Evolutionary conservation across 2,888 invertebrate genomes (phyloP), one percentile per base, ranked within the genome.

Genomic region (Ophion costatus): DNA sequence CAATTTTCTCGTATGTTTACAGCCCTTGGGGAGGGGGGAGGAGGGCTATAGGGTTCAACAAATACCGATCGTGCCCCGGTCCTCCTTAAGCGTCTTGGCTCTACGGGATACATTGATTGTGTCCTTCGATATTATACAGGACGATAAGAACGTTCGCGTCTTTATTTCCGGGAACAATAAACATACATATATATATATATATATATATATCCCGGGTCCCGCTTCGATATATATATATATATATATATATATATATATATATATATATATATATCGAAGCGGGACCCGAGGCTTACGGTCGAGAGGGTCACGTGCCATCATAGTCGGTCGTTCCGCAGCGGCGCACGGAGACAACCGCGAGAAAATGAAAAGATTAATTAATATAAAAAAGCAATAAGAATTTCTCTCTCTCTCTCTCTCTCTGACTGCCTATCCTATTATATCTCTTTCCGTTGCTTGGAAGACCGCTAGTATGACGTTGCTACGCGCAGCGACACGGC

Each of bases 231-330:
- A 29, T 29, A 29, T 29, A 29, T 29, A 29, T 29, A 29, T 29
- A 29, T 29, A 29, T 29, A 24, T 24, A 24, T 24, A 24, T 24
- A 80, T 82, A 56, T 73, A 80, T 77, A 77, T 75, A 10, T 74
- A 63, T n/a, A 79, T 80, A 59, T 73, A 76, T 77, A 77, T 77
- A 42, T 77, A 77, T 59, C 24, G 38, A 29, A 45, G 71, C 71
- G 64, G 70, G 69, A 17, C 22, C 61, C 57, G 63, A 67, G 22
- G 71, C 75, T 57, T 66, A 45, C 78, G 78, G 75, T 82, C 81
- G 84, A 75, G 57, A 38, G 57, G 92, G 91, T 92, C 91, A 90
- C 87, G 88, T 91, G 88, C 86, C 84, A 77, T 82, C 88, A 14
- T 17, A 85, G 84, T 85, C 83, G 89, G 85, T 89, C 89, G 79